Conservation (phyloP, 2,797 vertebrate genomes). For the Xenopus petersii region DNA sequence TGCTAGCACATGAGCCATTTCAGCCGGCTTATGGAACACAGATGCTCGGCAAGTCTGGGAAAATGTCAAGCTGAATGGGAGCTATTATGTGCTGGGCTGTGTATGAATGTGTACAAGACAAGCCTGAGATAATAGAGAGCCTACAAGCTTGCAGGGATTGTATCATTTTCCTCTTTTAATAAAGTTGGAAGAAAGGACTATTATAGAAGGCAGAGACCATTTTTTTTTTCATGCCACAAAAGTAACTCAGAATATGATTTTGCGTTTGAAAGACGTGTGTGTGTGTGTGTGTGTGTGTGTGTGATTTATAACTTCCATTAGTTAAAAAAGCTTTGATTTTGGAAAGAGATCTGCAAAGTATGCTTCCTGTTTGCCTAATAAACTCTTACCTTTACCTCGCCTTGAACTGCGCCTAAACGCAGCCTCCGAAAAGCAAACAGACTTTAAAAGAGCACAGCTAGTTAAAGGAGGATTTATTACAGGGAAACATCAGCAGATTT, state of each 20-base stretch:
- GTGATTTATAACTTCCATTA: too few species aligned
- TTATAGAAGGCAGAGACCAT: conserved; percentile 11
- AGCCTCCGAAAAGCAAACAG: not conserved
- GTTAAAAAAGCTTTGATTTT: not conserved
- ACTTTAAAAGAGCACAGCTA: not conserved
- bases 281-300: too few species aligned
- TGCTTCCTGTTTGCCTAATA: conserved; percentile 16
- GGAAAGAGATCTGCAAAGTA: not conserved
- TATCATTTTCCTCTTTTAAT: conserved; percentile 39
- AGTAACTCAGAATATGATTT: conserved; percentile 8
- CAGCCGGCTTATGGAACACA: conserved; percentile 36
- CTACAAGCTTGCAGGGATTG: conserved; percentile 22
- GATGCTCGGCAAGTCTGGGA: conserved; percentile 42
- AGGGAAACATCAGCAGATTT: too few species aligned
- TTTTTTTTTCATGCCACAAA: not conserved
- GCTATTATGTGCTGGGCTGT: conserved; percentile 37
- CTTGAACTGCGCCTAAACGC: conserved; percentile 2
- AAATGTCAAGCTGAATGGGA: conserved; percentile 35
- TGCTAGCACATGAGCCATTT: conserved; percentile 8
- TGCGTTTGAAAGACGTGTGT: not conserved
- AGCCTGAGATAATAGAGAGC: conserved; percentile 28
- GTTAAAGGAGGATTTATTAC: conserved; percentile 6
- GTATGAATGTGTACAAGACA: conserved; percentile 30
- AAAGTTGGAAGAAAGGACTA: conserved; percentile 6
- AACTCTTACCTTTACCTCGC: conserved; percentile 9